Percentiles rank a stretch among this genome's conserved stretches.
Evolutionary conservation across 2,797 vertebrate genomes (phyloP).

Genomic region (Pseudotriccus pelzelni): DNA sequence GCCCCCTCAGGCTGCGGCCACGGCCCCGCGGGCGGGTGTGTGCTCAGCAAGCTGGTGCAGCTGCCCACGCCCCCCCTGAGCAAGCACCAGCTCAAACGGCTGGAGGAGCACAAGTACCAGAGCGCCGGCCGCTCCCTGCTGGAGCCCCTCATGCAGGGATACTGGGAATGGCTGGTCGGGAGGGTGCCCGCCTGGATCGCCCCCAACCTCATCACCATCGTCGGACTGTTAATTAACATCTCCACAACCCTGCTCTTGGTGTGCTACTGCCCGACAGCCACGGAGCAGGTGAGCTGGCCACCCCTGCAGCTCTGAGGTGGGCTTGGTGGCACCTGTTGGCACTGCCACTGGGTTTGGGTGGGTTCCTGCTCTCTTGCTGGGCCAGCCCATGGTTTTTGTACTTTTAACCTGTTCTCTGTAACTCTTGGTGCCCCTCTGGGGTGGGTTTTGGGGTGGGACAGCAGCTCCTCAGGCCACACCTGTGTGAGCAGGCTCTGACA

Average conservation of each 20-base stretch:
- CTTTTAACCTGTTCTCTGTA: too few species aligned
- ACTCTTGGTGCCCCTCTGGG: too few species aligned
- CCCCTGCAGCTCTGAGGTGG: background rate
- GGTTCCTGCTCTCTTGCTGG: too few species aligned
- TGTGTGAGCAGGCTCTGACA: too few species aligned
- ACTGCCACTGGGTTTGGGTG: too few species aligned
- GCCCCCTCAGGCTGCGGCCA: constrained; percentile 72
- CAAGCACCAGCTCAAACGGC: constrained; percentile 92
- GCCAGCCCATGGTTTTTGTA: too few species aligned
- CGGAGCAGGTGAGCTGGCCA: constrained; percentile 86
- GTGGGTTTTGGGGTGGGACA: too few species aligned
- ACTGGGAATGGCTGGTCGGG: constrained; percentile 96
- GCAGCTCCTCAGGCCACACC: too few species aligned
- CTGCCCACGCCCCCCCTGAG: constrained; percentile 90
- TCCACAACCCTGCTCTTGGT: constrained; percentile 93
- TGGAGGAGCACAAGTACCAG: constrained; percentile 97
- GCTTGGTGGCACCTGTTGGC: background rate
- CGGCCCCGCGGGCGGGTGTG: constrained; percentile 66
- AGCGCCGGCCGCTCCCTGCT: constrained; percentile 91
- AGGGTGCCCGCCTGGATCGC: constrained; percentile 93
- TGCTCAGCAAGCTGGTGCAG: constrained; percentile 87
- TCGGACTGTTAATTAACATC: constrained; percentile 93
- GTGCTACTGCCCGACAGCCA: constrained; percentile 95
- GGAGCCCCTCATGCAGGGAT: constrained; percentile 96
- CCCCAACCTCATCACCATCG: constrained; percentile 95